These are phyloP conservation scores for Coleophora deauratella DNA, from an alignment of 2,888 invertebrate species.

Conservation along the genomic window DNA sequence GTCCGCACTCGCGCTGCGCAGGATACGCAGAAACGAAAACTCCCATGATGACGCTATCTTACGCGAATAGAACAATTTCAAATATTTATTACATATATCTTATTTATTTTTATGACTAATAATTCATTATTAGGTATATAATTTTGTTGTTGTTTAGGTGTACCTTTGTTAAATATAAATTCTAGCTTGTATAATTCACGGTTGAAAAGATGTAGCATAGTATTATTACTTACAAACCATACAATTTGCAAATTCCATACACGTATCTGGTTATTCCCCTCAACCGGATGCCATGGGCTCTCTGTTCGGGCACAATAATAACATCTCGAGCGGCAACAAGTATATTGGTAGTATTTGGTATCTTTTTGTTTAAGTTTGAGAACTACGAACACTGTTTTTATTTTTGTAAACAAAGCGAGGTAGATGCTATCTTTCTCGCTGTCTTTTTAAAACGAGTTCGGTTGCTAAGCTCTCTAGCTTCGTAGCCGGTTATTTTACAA, in stretches of 20 bases:
- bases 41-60: constrained; percentile 46
- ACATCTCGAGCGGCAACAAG: constrained; percentile 18
- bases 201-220: too few relatives aligned
- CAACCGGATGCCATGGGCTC: constrained; percentile 43
- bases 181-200: too few relatives aligned
- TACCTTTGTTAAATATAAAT: too few relatives aligned
- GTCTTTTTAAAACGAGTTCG: constrained; percentile 18
- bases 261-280: constrained; percentile 58
- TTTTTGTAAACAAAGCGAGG: constrained; percentile 25
- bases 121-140: too few relatives aligned
- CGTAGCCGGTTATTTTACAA: background rate
- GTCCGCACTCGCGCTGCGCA: constrained; percentile 21
- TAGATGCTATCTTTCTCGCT: constrained; percentile 12
- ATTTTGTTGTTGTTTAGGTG: too few relatives aligned
- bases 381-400: constrained; percentile 22
- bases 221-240: constrained; percentile 19
- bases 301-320: constrained; percentile 30
- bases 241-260: constrained; percentile 40
- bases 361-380: constrained; percentile 31
- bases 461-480: constrained; percentile 5
- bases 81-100: too few relatives aligned
- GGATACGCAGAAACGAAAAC: constrained; percentile 35
- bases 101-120: too few relatives aligned
- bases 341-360: constrained; percentile 17
- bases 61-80: constrained; percentile 1